phyloP scores from a whole-genome alignment of 1,140 invertebrate genomes.

The Drosophila saltans region DNA sequence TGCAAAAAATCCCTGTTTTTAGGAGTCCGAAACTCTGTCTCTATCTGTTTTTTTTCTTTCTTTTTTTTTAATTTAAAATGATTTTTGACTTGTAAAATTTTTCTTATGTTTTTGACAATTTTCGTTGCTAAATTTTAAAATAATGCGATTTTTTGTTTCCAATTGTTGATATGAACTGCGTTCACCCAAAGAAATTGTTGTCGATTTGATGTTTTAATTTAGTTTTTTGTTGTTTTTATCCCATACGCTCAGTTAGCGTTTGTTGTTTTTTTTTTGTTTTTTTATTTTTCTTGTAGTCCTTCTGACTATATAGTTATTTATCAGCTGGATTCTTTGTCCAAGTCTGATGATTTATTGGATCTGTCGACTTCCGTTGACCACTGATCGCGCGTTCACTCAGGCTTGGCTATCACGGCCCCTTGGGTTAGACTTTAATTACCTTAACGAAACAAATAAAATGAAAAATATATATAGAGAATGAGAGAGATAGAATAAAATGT shows the following conservation, averaged over 20 bases:
- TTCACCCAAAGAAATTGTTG: conserved; percentile 32
- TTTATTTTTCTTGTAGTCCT: not conserved
- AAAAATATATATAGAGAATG: not conserved
- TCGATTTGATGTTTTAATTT: conserved; percentile 23
- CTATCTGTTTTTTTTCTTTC: not conserved
- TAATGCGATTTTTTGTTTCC: conserved; percentile 7
- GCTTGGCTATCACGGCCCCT: conserved; percentile 64
- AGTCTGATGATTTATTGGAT: conserved; percentile 42
- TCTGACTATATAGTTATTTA: conserved; percentile 18
- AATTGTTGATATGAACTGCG: conserved; percentile 51
- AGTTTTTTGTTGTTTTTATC: not conserved
- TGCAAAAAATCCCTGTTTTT: conserved; percentile 40
- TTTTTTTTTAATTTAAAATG: conserved; percentile 21
- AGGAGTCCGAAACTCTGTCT: conserved; percentile 9
- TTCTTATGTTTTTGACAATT: conserved; percentile 24
- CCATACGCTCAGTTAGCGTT: conserved; percentile 1
- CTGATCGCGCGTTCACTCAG: conserved; percentile 54
- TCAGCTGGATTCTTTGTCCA: conserved; percentile 34
- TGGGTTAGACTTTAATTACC: conserved; percentile 60
- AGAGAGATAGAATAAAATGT: not conserved
- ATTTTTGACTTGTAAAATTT: not conserved
- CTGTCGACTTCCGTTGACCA: conserved; percentile 48
- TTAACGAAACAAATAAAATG: conserved; percentile 18
- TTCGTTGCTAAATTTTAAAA: conserved; percentile 43
- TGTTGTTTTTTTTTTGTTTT: not conserved